Conservation (phyloP, 2,797 vertebrate genomes). For the Syngnathus acus region DNA sequence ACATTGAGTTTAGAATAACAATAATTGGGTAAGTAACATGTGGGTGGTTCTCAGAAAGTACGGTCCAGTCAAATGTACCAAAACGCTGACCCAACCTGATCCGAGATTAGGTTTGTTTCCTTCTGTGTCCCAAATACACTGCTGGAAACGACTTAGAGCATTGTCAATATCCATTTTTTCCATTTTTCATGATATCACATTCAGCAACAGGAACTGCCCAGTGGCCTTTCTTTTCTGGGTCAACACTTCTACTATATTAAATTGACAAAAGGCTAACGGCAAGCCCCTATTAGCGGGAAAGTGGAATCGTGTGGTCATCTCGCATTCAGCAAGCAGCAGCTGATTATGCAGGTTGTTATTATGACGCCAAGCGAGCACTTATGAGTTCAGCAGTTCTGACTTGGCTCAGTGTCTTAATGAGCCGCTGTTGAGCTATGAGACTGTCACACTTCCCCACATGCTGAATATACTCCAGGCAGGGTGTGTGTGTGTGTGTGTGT, state of each 20-base stretch:
- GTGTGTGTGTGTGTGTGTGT: not conserved
- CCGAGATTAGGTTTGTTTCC: too few relatives aligned
- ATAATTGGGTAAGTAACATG: not conserved
- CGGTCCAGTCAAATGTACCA: too few relatives aligned
- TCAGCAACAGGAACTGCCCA: not conserved
- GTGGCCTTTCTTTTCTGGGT: not conserved
- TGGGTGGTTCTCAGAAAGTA: too few relatives aligned
- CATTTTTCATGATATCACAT: not conserved
- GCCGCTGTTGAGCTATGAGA: constrained; percentile 45
- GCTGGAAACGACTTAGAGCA: not conserved
- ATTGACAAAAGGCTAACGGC: not conserved
- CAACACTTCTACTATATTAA: not conserved
- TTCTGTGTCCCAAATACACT: too few relatives aligned
- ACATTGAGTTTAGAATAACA: not conserved
- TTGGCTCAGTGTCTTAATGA: constrained; percentile 38
- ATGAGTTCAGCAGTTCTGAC: constrained; percentile 6
- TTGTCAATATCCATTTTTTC: not conserved
- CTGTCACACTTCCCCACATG: constrained; percentile 28
- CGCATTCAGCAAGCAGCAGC: not conserved
- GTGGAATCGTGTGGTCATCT: not conserved
- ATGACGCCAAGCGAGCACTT: not conserved
- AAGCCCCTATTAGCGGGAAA: not conserved
- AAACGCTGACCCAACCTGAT: too few relatives aligned
- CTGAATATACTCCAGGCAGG: constrained; percentile 11
- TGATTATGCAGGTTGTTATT: not conserved